These are phyloP conservation scores for Drosophila melanogaster DNA, from an alignment of 1,140 invertebrate genomes.

Conservation along the genomic window DNA sequence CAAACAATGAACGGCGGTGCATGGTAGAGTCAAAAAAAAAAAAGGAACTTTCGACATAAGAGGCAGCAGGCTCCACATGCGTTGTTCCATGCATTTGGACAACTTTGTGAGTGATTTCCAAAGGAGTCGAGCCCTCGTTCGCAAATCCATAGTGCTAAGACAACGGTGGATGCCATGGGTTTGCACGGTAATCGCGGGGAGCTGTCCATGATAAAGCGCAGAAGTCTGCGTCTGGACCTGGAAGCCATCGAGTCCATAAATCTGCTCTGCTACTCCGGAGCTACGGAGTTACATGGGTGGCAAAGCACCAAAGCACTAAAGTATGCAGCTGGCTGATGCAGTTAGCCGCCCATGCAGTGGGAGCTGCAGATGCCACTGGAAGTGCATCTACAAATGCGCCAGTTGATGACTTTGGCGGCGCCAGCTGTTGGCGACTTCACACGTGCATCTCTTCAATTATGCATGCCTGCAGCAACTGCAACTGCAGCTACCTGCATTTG, in stretches of 20 bases:
- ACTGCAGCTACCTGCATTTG: constrained; percentile 34
- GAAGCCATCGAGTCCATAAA: constrained; percentile 22
- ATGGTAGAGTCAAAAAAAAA: no score
- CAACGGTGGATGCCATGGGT: no score
- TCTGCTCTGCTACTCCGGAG: constrained; percentile 16
- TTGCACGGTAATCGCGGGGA: no score
- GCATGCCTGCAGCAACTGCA: constrained; percentile 35
- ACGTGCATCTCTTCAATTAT: constrained; percentile 67
- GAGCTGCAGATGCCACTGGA: background rate
- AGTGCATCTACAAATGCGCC: constrained; percentile 28
- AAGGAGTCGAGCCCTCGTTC: no score
- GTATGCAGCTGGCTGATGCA: constrained; percentile 44
- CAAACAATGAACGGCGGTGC: background rate
- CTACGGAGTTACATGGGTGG: background rate
- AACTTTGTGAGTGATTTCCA: no score
- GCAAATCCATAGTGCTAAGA: no score
- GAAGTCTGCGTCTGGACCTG: constrained; percentile 1
- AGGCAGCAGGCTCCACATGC: no score
- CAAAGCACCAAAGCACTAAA: constrained; percentile 9
- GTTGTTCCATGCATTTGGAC: no score
- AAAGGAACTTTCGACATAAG: no score
- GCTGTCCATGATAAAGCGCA: background rate
- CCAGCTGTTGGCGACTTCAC: constrained; percentile 58
- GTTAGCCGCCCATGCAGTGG: constrained; percentile 1
- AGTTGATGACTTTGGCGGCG: constrained; percentile 54